Evolutionary conservation across 2,888 invertebrate species (phyloP).

Genomic region (Tenthredo amoena): DNA sequence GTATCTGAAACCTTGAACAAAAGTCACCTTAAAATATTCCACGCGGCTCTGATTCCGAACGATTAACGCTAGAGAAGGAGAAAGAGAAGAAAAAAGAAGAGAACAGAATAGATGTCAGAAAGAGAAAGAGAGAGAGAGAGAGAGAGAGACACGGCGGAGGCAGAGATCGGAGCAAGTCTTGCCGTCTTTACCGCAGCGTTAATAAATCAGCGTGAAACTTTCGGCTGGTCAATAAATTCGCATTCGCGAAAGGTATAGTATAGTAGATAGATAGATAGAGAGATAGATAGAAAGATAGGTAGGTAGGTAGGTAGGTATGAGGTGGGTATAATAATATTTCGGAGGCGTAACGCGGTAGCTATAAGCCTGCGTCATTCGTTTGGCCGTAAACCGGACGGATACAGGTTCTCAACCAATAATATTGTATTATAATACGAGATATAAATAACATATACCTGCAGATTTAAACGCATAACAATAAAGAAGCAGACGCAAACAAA

Average conservation of each 20-base stretch:
- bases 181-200: conserved; percentile 2
- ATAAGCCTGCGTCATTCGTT: conserved; percentile 17
- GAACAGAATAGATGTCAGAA: neutral
- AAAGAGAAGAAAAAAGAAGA: neutral
- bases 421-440: neutral
- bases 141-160: neutral
- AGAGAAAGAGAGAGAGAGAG: neutral
- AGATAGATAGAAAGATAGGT: neutral
- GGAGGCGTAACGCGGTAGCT: conserved; percentile 29
- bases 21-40: neutral
- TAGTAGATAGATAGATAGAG: neutral
- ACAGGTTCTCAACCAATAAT: conserved; percentile 20
- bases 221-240: neutral
- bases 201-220: conserved; percentile 22
- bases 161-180: neutral
- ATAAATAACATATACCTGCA: neutral
- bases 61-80: neutral
- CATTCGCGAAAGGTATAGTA: neutral
- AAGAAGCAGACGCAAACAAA: neutral
- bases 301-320: neutral
- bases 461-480: neutral
- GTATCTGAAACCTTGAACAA: neutral
- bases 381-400: neutral
- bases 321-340: conserved; percentile 26
- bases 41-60: neutral